Base-by-base conservation (phyloP, 2,888 invertebrate species). In the Acrobasis suavella region DNA sequence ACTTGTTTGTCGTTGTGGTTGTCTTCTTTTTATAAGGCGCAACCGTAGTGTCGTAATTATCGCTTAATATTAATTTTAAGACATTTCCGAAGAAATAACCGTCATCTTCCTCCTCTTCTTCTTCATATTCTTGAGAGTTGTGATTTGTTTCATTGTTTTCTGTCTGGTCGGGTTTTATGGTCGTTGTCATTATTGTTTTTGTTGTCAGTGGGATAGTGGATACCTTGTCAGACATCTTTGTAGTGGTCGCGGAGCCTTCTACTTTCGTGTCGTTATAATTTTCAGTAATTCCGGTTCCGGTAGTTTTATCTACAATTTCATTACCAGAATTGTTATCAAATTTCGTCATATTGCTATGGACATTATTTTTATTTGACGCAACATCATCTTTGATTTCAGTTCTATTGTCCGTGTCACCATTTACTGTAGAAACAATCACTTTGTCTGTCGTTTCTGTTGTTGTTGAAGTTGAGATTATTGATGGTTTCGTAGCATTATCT, bases 61-160 rank as follows among this genome's bases (percentile, higher is more conserved):
- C 93, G 63, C 93, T 92, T 38, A 95, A 89, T 22, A 95, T 78
- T n/a, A 95, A 83, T 73, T 95, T 93, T 15, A 95, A 80, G 7
- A 95, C 93, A 72, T 92, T 94, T 61, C 94, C 94, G 32, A 95
- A 91, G 0, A 94, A 94, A 73, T 94, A 93, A 10, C 92, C 93
- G 60, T 91, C 92, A 6, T 89, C 90, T 10, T 92, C 87, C 9
- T 87, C 87, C 17, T 80, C 76, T 37, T 86, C 87, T 9, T 89
- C 87, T 50, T 90, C 88, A 62, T 89, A 87, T 64, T 91, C 89
- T 49, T 79, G 71, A 12, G 83, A 77, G 55, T 75, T 71, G 49
- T 73, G 76, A 52, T 73, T 75, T 12, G 72, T 80, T 8, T 62
- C 65, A 52, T 77, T 73, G 10, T 10, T 80, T 62, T 83, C 75